phyloP scores from a whole-genome alignment of 2,113 vertebrate species.

The Pedetes capensis region DNA sequence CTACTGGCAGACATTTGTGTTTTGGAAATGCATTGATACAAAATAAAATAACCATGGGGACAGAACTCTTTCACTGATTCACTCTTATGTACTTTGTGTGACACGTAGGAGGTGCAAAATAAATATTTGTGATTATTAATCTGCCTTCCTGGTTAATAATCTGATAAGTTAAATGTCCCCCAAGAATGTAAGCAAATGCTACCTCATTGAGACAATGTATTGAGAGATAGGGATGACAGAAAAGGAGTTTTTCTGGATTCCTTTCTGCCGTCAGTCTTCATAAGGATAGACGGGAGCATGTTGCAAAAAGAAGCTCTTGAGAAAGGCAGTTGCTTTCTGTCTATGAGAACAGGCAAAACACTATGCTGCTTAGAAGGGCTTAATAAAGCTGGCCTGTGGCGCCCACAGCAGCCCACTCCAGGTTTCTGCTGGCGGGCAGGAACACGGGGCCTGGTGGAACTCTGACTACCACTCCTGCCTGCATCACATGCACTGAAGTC shows the following conservation, averaged over 20 bases:
- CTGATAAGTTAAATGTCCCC: neutral
- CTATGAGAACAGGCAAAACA: too few species aligned
- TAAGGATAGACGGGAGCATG: neutral
- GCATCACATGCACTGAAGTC: too few species aligned
- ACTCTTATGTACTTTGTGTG: neutral
- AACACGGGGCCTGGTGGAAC: too few species aligned
- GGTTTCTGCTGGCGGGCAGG: too few species aligned
- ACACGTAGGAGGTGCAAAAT: neutral
- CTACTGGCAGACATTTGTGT: neutral
- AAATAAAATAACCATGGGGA: neutral
- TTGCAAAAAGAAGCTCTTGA: neutral
- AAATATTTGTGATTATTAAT: neutral
- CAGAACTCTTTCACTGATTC: neutral
- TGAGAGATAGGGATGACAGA: neutral
- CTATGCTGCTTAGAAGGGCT: too few species aligned
- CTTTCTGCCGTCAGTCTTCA: neutral
- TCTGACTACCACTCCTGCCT: too few species aligned
- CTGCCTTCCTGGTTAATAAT: neutral
- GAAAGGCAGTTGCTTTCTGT: too few species aligned
- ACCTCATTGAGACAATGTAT: neutral
- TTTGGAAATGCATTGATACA: neutral
- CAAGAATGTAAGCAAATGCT: neutral
- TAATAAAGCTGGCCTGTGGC: too few species aligned
- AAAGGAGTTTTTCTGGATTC: neutral
- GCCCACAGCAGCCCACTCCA: too few species aligned